Conservation (phyloP, 2,888 invertebrate species). For the Chloroclysta siterata region DNA sequence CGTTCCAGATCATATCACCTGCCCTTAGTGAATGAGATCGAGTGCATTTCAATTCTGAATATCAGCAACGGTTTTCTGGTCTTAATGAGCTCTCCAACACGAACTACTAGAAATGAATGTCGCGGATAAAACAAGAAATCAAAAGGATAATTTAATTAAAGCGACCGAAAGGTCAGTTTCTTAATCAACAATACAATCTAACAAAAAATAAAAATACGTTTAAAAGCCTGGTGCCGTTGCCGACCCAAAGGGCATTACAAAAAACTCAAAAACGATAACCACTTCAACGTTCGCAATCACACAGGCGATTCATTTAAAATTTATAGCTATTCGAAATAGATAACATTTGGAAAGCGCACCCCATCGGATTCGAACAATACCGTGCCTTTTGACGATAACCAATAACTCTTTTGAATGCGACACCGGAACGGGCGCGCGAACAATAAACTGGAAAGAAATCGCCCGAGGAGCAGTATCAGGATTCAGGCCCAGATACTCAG, state of each 20-base stretch:
- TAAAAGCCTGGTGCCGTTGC: slow-evolving; percentile 26
- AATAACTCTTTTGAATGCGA: slow-evolving; percentile 61
- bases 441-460: slow-evolving; percentile 59
- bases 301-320: slow-evolving; percentile 65
- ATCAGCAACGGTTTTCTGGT: slow-evolving; percentile 18
- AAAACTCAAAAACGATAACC: slow-evolving; percentile 51
- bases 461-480: slow-evolving; percentile 47
- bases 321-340: slow-evolving; percentile 61
- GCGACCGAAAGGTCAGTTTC: slow-evolving; percentile 39
- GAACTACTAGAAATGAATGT: slow-evolving; percentile 18
- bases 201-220: slow-evolving; percentile 29
- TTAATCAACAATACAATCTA: slow-evolving; percentile 35
- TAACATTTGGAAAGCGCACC: slow-evolving; percentile 55
- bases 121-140: slow-evolving; percentile 26
- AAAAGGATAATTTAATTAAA: slow-evolving; percentile 39
- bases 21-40: background rate
- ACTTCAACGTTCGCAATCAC: slow-evolving; percentile 61
- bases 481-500: slow-evolving; percentile 32
- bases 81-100: slow-evolving; percentile 26
- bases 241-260: slow-evolving; percentile 48
- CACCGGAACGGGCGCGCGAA: slow-evolving; percentile 57
- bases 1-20: slow-evolving; percentile 7
- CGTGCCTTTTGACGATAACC: slow-evolving; percentile 60
- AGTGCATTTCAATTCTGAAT: slow-evolving; percentile 10
- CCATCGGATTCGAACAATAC: slow-evolving; percentile 55